Evolutionary conservation across 2,113 vertebrate genomes (phyloP).

Genomic region (Pachyramphus minor): DNA sequence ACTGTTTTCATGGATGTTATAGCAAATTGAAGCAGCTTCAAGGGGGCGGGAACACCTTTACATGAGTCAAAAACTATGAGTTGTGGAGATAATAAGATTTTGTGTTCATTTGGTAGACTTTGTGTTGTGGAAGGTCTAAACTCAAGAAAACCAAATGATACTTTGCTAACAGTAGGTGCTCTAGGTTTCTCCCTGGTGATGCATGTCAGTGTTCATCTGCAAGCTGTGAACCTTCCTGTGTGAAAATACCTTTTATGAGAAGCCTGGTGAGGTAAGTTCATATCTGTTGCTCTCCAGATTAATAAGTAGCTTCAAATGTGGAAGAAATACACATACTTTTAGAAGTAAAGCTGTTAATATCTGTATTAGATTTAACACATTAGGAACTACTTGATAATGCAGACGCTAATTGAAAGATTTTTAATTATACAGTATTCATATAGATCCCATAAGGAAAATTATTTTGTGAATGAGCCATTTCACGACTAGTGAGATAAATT

Average conservation of each 20-base stretch:
- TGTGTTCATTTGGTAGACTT: not conserved
- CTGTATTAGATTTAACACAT: not conserved
- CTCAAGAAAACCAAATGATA: not conserved
- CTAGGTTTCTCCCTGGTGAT: not conserved
- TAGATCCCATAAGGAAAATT: not conserved
- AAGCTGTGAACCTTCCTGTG: accelerated
- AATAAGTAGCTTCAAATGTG: not conserved
- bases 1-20: not conserved
- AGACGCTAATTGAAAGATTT: accelerated
- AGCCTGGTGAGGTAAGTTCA: not conserved
- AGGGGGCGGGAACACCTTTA: not conserved
- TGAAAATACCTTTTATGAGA: not conserved
- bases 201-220: not conserved
- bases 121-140: not conserved
- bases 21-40: not conserved
- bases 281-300: not conserved
- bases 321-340: not conserved
- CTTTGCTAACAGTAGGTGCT: not conserved
- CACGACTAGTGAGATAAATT: not conserved
- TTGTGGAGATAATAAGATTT: not conserved
- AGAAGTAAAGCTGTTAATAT: not conserved
- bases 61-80: not conserved
- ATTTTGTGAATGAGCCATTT: not conserved
- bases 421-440: not conserved
- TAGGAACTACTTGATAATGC: not conserved